Conservation (phyloP, 2,797 vertebrate genomes). For the Oreochromis mossambicus region DNA sequence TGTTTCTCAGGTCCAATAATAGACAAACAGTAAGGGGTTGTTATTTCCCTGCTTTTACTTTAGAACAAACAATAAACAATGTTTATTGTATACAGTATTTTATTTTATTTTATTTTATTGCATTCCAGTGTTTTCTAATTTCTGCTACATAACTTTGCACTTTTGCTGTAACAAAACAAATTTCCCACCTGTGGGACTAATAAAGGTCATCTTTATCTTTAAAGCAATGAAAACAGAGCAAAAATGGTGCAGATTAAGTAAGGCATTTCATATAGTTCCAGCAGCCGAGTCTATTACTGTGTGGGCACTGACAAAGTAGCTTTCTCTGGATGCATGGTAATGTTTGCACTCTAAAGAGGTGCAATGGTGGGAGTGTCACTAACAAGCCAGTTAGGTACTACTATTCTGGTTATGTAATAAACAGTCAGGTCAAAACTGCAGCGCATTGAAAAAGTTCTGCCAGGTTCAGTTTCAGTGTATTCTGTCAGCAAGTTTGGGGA, state of each 20-base stretch:
- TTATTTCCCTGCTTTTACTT: background rate
- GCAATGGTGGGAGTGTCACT: background rate
- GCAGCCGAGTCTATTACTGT: background rate
- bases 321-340: background rate
- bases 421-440: background rate
- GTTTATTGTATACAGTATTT: no score
- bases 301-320: background rate
- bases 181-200: no score
- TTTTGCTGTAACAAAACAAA: no score
- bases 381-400: background rate
- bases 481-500: background rate
- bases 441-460: background rate
- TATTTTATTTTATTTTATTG: no score
- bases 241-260: constrained; percentile 1
- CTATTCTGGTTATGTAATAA: background rate
- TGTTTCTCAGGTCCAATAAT: constrained; percentile 36
- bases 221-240: background rate
- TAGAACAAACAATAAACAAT: background rate
- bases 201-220: no score
- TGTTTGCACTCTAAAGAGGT: background rate
- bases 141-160: no score
- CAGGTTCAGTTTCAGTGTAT: background rate
- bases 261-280: background rate
- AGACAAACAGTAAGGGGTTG: background rate
- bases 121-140: no score